Evolutionary conservation across 2,888 invertebrate species (phyloP), one percentile per base, ranked within the genome.

Genomic region (Diarsia rubi): DNA sequence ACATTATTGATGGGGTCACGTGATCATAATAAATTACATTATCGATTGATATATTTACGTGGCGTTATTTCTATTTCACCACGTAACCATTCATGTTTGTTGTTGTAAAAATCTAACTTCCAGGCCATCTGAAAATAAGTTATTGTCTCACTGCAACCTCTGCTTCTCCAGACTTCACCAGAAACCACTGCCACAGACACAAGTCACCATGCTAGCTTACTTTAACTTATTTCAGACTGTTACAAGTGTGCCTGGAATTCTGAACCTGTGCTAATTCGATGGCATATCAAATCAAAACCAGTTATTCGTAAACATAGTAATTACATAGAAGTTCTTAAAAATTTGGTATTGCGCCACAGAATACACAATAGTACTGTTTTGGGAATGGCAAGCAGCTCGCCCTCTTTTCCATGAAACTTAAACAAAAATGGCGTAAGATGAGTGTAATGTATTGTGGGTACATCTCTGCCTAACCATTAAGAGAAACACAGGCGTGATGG

Each of bases 1-100:
- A 62, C n/a, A 45, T 27, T 44, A 37, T 5, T 42, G 62, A 60
- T 62, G 60, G 64, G 21, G 45, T 47, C 44, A 67, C 49, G 69
- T 69, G 60, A 37, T n/a, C 3, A 37, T 60, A 60, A 60, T 60
- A 60, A 37, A 42, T 42, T 31, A 66, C 24, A n/a, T 42, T 49
- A 24, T 11, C 6, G 16, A 59, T 16, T 45, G 19, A 59, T 65
- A 65, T 63, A 27, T 27, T 54, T 27, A 59, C 37, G 66, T 67
- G 54, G 52, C 45, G 45, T 54, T 45, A 45, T 45, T 68, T 59
- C 3, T 73, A 78, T 45, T 31, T n/a, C 27, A 31, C 14, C 24
- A 47, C 49, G 44, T 77, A 42, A 42, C 14, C n/a, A 31, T 14
- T 47, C 19, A 21, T 21, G 21, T 19, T 14, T 14, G 8, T 6